A percentile compares a stretch with the other conserved stretches of the same genome.
Conservation (phyloP, 1,140 invertebrate genomes). For the Pissodes strobi region DNA sequence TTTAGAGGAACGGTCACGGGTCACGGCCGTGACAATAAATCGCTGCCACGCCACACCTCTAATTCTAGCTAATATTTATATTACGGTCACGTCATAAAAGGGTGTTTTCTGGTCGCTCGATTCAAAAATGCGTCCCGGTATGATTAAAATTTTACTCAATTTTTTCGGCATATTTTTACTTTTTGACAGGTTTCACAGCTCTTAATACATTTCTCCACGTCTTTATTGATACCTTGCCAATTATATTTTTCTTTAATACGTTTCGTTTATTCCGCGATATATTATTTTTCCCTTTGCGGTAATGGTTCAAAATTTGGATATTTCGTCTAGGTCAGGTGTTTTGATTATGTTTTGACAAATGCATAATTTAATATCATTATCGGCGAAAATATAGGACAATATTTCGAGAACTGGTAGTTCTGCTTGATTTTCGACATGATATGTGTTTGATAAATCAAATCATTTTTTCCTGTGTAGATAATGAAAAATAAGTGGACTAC, state of each 20-base stretch:
- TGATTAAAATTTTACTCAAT: conserved; percentile 11
- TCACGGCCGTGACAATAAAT: too few species aligned
- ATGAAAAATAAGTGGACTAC: conserved; percentile 18
- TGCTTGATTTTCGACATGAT: conserved; percentile 20
- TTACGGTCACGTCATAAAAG: too few species aligned
- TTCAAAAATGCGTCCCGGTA: too few species aligned
- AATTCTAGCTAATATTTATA: too few species aligned
- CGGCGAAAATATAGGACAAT: conserved; percentile 14
- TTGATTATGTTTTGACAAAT: conserved; percentile 21
- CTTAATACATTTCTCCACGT: conserved; percentile 16
- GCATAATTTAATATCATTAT: conserved; percentile 15
- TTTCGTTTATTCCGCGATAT: conserved; percentile 23
- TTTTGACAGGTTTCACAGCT: conserved; percentile 30
- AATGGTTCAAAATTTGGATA: conserved; percentile 18
- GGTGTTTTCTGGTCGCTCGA: conserved; percentile 14
- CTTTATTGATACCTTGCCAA: conserved; percentile 14
- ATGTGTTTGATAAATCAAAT: conserved; percentile 6
- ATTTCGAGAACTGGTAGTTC: conserved; percentile 15
- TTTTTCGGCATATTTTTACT: conserved; percentile 22
- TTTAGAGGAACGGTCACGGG: too few species aligned
- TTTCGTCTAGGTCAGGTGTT: conserved; percentile 15
- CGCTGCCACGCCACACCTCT: too few species aligned
- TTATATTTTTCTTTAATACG: conserved; percentile 28
- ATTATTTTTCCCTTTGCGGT: conserved; percentile 17
- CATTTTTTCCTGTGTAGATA: conserved; percentile 6